phyloP scores from a whole-genome alignment of 2,888 invertebrate genomes.

The Drosophila glabriapex region DNA sequence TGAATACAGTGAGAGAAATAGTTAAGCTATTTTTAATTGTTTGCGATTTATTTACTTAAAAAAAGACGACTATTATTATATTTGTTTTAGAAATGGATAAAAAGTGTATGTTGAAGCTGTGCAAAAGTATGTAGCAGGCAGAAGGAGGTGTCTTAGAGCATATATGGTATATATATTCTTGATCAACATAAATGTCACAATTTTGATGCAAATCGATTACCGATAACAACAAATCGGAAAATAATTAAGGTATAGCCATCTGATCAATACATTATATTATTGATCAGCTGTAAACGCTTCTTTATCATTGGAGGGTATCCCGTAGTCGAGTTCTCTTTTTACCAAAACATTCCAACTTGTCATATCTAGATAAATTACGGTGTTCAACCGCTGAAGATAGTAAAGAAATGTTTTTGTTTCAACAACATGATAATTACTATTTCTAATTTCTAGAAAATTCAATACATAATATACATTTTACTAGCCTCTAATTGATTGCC shows the following conservation, averaged over 20 bases:
- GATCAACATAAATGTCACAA: not conserved
- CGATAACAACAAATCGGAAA: too few relatives aligned
- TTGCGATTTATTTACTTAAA: not conserved
- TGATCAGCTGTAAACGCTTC: not conserved
- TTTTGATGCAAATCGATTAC: too few relatives aligned
- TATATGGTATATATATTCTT: not conserved
- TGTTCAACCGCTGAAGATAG: not conserved
- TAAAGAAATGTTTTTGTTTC: not conserved
- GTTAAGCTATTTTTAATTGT: not conserved
- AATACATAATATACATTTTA: not conserved
- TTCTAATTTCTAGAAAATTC: not conserved
- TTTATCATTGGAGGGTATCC: not conserved
- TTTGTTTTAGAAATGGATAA: not conserved
- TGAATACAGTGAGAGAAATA: constrained; percentile 59
- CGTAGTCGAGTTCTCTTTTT: not conserved
- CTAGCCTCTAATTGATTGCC: not conserved
- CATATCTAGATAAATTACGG: not conserved
- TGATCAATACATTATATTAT: not conserved
- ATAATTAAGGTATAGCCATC: too few relatives aligned
- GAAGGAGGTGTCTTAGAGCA: too few relatives aligned
- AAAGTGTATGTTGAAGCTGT: not conserved
- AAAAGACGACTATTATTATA: not conserved
- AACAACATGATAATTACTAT: not conserved
- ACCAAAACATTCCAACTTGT: not conserved
- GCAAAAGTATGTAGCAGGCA: not conserved